These are phyloP conservation scores for Lysandra coridon DNA, from an alignment of 2,888 invertebrate species.

Conservation along the genomic window DNA sequence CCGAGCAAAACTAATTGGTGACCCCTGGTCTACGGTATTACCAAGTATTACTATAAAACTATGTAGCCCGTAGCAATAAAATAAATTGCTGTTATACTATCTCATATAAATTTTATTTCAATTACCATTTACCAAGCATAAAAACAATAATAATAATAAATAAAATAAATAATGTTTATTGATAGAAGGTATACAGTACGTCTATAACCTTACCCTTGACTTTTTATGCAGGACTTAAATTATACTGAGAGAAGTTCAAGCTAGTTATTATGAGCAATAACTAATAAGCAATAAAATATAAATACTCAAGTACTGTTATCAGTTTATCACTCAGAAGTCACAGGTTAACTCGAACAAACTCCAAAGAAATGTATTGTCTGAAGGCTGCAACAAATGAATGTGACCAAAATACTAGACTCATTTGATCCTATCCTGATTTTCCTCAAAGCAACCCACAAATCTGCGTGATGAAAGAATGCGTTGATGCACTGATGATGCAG, in stretches of 20 bases:
- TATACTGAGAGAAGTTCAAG: neutral
- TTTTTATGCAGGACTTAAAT: neutral
- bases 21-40: no score
- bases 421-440: neutral
- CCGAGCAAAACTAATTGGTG: no score
- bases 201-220: neutral
- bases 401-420: neutral
- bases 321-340: no score
- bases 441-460: neutral
- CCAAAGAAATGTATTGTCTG: neutral
- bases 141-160: neutral
- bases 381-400: neutral
- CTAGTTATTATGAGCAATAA: neutral
- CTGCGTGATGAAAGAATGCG: neutral
- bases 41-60: no score
- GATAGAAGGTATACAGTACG: neutral
- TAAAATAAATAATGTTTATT: neutral
- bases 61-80: no score
- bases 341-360: neutral
- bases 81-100: neutral
- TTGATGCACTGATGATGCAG: constrained; percentile 1
- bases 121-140: neutral
- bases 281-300: neutral
- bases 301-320: neutral
- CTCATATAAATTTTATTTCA: neutral